Evolutionary conservation across 37 sponge, comb jelly and placozoan genomes (phyloP).

Genomic region (Halichondria panicea): DNA sequence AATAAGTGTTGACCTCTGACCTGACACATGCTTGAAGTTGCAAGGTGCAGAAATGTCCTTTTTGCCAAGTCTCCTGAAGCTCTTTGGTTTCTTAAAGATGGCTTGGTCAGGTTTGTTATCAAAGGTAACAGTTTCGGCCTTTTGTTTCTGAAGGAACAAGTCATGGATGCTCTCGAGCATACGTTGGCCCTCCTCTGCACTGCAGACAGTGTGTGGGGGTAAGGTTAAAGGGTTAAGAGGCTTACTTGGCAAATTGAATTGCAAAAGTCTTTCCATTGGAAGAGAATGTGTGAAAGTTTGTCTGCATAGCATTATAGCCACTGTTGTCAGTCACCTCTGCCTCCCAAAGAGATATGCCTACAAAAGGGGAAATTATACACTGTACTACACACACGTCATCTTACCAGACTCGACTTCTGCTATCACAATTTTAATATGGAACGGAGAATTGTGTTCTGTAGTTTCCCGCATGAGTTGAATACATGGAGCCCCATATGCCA

Average conservation of each 20-base stretch:
- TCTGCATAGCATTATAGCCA: slow-evolving; percentile 61
- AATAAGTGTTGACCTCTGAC: too few relatives aligned
- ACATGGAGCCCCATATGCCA: slow-evolving; percentile 72
- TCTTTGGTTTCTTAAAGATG: slow-evolving; percentile 33
- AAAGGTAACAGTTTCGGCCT: slow-evolving; percentile 10
- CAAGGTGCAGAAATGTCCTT: slow-evolving; percentile 77
- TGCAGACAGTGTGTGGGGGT: not conserved
- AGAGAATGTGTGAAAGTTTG: slow-evolving; percentile 74
- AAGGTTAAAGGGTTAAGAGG: not conserved
- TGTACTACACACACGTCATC: not conserved
- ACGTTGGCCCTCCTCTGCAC: slow-evolving; percentile 34
- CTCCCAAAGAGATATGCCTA: slow-evolving; percentile 72
- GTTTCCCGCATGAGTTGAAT: slow-evolving; percentile 38
- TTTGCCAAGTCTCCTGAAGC: slow-evolving; percentile 37
- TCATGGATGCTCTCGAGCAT: slow-evolving; percentile 48
- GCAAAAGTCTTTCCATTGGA: slow-evolving; percentile 28
- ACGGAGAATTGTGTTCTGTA: slow-evolving; percentile 34
- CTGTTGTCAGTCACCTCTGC: slow-evolving; percentile 17
- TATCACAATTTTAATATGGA: slow-evolving; percentile 48
- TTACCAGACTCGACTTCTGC: slow-evolving; percentile 67
- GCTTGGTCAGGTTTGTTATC: slow-evolving; percentile 5
- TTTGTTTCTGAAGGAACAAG: slow-evolving; percentile 23
- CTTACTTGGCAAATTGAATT: slow-evolving; percentile 53
- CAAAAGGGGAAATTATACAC: not conserved
- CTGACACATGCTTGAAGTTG: slow-evolving; percentile 78